Percentiles rank a stretch among this genome's conserved stretches.
Conservation (phyloP, 2,113 vertebrate genomes). For the Pandion haliaetus region DNA sequence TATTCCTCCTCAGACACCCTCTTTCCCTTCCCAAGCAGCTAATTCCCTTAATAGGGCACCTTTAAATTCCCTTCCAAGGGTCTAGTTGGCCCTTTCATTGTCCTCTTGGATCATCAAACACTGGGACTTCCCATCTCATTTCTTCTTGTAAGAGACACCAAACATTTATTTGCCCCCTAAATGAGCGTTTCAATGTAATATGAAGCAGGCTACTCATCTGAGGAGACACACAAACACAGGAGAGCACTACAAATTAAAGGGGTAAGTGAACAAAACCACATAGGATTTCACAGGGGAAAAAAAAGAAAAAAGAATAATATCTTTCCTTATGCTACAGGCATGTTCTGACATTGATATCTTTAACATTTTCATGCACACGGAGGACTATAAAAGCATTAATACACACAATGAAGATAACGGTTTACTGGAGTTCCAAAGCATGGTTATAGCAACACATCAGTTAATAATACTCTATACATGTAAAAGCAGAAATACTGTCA, state of each 20-base stretch:
- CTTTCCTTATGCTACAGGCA: not conserved
- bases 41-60: not conserved
- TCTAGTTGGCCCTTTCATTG: not conserved
- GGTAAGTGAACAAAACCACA: not conserved
- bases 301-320: not conserved
- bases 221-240: not conserved
- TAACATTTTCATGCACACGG: slow-evolving; percentile 13
- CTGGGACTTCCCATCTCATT: not conserved
- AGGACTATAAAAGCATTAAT: slow-evolving; percentile 16
- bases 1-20: not conserved
- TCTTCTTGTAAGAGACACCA: not conserved
- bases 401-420: slow-evolving; percentile 19
- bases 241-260: not conserved
- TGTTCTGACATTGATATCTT: not conserved
- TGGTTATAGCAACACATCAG: not conserved
- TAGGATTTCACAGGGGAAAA: fast-evolving
- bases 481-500: slow-evolving; percentile 31
- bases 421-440: slow-evolving; percentile 13
- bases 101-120: not conserved
- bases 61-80: not conserved
- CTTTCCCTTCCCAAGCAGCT: not conserved
- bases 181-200: not conserved
- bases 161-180: not conserved
- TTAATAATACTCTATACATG: not conserved
- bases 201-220: not conserved